Evolutionary conservation across 2,113 vertebrate species (phyloP), one percentile per base, ranked within the genome.

Genomic region (Bos indicus): DNA sequence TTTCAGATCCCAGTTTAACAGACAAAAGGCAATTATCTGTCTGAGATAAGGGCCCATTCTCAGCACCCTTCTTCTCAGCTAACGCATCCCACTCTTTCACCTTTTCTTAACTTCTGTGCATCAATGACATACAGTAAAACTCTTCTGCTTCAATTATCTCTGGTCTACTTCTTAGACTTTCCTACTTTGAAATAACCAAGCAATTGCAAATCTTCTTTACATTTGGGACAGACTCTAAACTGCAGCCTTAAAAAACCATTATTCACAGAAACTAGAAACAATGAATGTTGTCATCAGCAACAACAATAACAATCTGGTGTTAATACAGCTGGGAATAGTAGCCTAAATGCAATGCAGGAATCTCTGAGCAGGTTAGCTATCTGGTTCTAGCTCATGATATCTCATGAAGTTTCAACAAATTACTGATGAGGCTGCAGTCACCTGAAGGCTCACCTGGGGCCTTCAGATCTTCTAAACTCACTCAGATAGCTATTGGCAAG

Each of bases 1-100:
- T 62, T 97, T 94, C 60, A 91, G 59, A 36, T 93, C 54, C n/a
- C 36, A 56, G 86, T 71, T 96, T 62, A 95, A 90, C 36, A 95
- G 60, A 93, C 54, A 91, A 52, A 92, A 96, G 33, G 40, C 56
- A 95, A 90, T 91, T 82, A 95, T 90, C 46, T 82, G 19, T 59
- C 26, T 94, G 56, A 95, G 33, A 57, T 62, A 77, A 91, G 40
- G 46, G 67, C 91, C 28, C 5, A 15, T 52, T 48, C 21, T 85
- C 12, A 36, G 78, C 23, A 59, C 1, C n/a, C 14, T 92, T 90
- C 64, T 71, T 54, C 60, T 48, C 26, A 88, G 57, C 19, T 80
- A 59, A 90, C 48, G 48, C 10, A 81, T 9, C 81, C 6, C 16
- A 52, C 57, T 56, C 19, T 26, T 90, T 84, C 48, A 54, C 74